phyloP scores from a whole-genome alignment of 1,140 invertebrate genomes.

The Psilanteris sp. region DNA sequence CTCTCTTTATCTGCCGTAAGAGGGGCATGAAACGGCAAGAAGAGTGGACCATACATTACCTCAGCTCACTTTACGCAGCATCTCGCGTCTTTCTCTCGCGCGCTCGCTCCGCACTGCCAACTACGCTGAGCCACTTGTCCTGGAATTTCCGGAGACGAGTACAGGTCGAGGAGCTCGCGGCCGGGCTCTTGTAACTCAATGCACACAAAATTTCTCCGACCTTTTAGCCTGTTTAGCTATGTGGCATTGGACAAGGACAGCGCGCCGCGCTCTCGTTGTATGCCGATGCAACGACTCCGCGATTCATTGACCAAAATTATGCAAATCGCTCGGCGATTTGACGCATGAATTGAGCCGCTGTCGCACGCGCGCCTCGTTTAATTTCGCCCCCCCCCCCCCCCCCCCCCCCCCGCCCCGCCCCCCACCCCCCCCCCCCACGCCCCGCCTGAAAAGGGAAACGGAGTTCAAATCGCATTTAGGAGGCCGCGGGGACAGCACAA shows the following conservation, averaged over 20 bases:
- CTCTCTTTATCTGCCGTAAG: slow-evolving; percentile 64
- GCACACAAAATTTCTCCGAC: slow-evolving; percentile 63
- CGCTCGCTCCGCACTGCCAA: slow-evolving; percentile 56
- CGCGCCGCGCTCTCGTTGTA: too few relatives aligned
- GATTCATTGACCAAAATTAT: too few relatives aligned
- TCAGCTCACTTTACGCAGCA: slow-evolving; percentile 68
- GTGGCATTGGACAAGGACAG: slow-evolving; percentile 54
- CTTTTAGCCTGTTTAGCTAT: slow-evolving; percentile 60
- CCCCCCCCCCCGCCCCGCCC: too few relatives aligned
- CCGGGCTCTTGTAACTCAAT: slow-evolving; percentile 50
- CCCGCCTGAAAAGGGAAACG: too few relatives aligned
- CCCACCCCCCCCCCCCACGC: too few relatives aligned
- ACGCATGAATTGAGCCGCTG: too few relatives aligned
- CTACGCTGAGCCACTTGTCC: slow-evolving; percentile 72
- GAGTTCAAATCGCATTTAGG: too few relatives aligned
- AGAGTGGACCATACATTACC: slow-evolving; percentile 67
- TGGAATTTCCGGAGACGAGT: slow-evolving; percentile 75
- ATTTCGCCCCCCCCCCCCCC: too few relatives aligned
- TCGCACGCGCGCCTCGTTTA: too few relatives aligned
- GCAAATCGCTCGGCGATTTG: too few relatives aligned
- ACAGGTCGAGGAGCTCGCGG: slow-evolving; percentile 61
- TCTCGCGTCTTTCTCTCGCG: slow-evolving; percentile 49
- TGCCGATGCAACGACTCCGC: too few relatives aligned
- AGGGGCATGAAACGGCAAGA: slow-evolving; percentile 64
- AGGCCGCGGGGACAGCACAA: too few relatives aligned